Conservation (phyloP, 2,113 vertebrate species). For the Corythoichthys intestinalis region DNA sequence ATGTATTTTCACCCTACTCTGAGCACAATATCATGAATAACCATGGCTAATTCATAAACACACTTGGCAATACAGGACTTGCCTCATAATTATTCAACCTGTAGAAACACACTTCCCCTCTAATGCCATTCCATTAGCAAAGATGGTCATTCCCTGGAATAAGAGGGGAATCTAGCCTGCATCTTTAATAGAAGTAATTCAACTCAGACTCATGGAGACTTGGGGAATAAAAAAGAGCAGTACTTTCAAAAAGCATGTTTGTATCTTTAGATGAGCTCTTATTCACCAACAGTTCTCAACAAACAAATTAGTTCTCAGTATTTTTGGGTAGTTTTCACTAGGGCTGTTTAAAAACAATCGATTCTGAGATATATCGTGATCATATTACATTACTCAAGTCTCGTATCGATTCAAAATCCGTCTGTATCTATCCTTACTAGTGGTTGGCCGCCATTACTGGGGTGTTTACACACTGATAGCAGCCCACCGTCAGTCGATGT, state of each 20-base stretch:
- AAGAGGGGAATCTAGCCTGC: conserved; percentile 34
- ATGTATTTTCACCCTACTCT: conserved; percentile 67
- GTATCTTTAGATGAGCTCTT: conserved; percentile 30
- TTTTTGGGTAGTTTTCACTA: neutral
- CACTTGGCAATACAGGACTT: conserved; percentile 59
- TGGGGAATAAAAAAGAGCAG: conserved; percentile 41
- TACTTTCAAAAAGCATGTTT: conserved; percentile 43
- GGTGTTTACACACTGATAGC: too few species aligned
- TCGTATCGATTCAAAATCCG: too few species aligned
- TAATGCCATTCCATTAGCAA: conserved; percentile 56
- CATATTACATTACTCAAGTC: too few species aligned
- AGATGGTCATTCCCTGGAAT: conserved; percentile 62
- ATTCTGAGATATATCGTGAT: too few species aligned
- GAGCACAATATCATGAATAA: conserved; percentile 67
- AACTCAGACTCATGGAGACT: conserved; percentile 17
- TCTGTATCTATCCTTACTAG: too few species aligned
- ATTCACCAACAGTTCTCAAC: neutral
- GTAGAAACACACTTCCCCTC: conserved; percentile 48
- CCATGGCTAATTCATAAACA: conserved; percentile 72
- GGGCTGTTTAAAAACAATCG: too few species aligned
- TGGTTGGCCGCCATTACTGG: too few species aligned
- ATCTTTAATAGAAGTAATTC: conserved; percentile 58
- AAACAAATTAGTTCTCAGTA: neutral
- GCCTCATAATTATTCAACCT: conserved; percentile 57
- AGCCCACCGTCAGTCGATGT: too few species aligned